Conservation (phyloP, 2,797 vertebrate species). For the Pristis pectinata region DNA sequence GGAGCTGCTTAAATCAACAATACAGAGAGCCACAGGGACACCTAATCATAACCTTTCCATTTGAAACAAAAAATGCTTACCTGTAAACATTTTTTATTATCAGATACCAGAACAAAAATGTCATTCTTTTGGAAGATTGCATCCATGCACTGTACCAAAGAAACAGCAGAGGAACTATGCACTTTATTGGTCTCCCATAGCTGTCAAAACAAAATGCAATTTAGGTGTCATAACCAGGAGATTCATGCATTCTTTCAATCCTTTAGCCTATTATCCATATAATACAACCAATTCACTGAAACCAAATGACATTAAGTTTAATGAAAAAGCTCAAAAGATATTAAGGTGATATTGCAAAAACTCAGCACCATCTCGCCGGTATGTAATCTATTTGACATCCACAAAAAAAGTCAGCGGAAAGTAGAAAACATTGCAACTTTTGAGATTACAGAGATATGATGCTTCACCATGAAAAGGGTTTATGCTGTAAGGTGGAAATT, state of each 20-base stretch:
- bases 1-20: not conserved
- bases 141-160: constrained; percentile 80
- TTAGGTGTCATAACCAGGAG: not conserved
- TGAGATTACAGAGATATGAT: not conserved
- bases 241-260: not conserved
- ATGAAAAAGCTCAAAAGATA: not conserved
- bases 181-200: constrained; percentile 87
- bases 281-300: not conserved
- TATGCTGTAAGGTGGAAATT: not conserved
- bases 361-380: not conserved
- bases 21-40: not conserved
- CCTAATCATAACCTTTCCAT: not conserved
- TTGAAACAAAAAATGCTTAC: constrained; percentile 55
- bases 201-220: constrained; percentile 50
- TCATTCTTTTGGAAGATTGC: constrained; percentile 66
- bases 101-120: constrained; percentile 71
- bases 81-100: constrained; percentile 78
- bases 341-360: constrained; percentile 10
- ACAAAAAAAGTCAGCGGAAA: not conserved
- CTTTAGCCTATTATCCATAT: not conserved
- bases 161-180: constrained; percentile 74
- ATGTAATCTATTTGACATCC: not conserved
- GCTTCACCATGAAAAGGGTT: not conserved
- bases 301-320: constrained; percentile 31
- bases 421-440: not conserved